These are phyloP conservation scores for Alosa sapidissima DNA, from an alignment of 2,797 vertebrate species.

Conservation along the genomic window DNA sequence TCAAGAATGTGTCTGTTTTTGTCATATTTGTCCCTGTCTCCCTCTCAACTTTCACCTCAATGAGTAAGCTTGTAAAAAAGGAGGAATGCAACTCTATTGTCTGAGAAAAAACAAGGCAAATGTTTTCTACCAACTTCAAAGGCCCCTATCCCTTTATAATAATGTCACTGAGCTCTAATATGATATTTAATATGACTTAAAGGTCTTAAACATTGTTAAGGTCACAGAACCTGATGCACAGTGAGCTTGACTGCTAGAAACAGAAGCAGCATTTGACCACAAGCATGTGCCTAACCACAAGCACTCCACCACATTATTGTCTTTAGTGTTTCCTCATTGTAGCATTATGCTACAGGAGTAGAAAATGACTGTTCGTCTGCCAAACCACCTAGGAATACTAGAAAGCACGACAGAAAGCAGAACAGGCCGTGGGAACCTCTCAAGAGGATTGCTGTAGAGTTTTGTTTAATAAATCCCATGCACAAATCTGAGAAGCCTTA, in stretches of 20 bases:
- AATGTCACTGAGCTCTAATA: background rate
- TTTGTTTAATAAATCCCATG: background rate
- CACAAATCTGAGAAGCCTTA: background rate
- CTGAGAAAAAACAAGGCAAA: background rate
- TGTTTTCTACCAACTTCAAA: background rate
- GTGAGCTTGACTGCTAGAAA: background rate
- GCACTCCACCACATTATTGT: background rate
- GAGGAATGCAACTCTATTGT: background rate
- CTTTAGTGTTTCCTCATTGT: background rate
- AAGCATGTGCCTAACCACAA: background rate
- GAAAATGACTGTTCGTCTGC: background rate
- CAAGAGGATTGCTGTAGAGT: background rate
- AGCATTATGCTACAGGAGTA: background rate
- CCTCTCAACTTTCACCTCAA: background rate
- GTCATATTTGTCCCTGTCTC: background rate
- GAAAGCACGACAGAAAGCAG: background rate
- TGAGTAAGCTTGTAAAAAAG: background rate
- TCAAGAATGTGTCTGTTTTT: conserved; percentile 33
- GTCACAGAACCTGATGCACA: background rate
- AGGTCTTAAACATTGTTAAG: background rate
- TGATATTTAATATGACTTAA: background rate
- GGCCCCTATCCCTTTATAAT: background rate
- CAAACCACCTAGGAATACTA: background rate
- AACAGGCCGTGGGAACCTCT: background rate
- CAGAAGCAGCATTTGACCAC: background rate